These are phyloP conservation scores for Amphipoea lucens DNA, from an alignment of 2,888 invertebrate species.

Conservation along the genomic window DNA sequence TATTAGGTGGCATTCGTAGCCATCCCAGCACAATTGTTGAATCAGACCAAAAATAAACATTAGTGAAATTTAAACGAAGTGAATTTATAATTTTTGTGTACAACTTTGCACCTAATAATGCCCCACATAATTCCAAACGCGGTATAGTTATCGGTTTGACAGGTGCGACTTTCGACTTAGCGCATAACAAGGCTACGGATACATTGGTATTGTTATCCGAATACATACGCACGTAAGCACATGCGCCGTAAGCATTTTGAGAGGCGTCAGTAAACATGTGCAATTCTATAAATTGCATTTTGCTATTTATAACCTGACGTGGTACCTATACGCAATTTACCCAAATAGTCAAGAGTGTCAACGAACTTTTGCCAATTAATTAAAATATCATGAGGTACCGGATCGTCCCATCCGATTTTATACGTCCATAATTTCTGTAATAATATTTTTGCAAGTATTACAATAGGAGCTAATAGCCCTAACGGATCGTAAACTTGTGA, in stretches of 20 bases:
- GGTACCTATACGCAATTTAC: conserved; percentile 9
- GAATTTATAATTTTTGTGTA: conserved; percentile 2
- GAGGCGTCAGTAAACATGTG: conserved; percentile 2
- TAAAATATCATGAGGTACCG: conserved; percentile 14
- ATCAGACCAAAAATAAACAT: conserved; percentile 6
- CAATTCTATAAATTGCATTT: conserved; percentile 10
- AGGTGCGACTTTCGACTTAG: too few relatives aligned
- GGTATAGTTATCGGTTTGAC: too few relatives aligned
- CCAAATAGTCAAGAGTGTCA: conserved; percentile 3
- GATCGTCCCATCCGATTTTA: conserved; percentile 13
- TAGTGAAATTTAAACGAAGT: not conserved
- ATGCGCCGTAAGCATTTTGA: not conserved
- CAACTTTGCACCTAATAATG: not conserved
- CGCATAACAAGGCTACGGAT: too few relatives aligned
- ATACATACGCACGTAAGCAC: too few relatives aligned
- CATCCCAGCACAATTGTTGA: conserved; percentile 11
- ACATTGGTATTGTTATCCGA: too few relatives aligned
- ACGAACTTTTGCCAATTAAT: conserved; percentile 4
- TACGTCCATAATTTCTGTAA: conserved; percentile 14
- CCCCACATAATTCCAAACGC: too few relatives aligned
- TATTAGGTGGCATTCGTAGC: conserved; percentile 2
- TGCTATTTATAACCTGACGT: not conserved
- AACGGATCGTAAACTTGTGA: conserved; percentile 18
- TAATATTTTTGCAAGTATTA: conserved; percentile 19
- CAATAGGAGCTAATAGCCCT: conserved; percentile 3